These are phyloP conservation scores for Pachypanchax playfairii DNA, from an alignment of 2,113 vertebrate species.

Conservation along the genomic window DNA sequence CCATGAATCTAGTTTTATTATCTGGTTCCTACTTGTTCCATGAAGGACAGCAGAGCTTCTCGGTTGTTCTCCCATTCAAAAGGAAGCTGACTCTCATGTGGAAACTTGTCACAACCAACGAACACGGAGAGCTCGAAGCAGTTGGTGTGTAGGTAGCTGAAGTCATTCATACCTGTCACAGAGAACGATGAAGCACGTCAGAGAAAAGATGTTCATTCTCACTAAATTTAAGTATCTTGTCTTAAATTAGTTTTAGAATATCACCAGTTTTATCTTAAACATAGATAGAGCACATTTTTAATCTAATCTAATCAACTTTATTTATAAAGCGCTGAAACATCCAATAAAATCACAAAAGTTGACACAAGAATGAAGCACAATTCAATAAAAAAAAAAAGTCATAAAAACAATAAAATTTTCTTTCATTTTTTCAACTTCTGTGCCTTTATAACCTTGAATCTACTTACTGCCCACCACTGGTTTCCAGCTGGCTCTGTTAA, in stretches of 20 bases:
- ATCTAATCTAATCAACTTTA: no score
- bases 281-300: no score
- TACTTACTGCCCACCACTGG: slow-evolving; percentile 90
- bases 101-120: slow-evolving; percentile 96
- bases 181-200: neutral
- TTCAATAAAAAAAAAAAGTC: no score
- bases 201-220: neutral
- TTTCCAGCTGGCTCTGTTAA: slow-evolving; percentile 91
- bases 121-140: slow-evolving; percentile 94
- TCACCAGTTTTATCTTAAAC: no score
- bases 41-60: slow-evolving; percentile 91
- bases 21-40: slow-evolving; percentile 85
- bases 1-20: neutral
- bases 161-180: slow-evolving; percentile 91
- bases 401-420: no score
- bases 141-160: slow-evolving; percentile 97
- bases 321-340: no score
- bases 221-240: no score
- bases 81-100: slow-evolving; percentile 88
- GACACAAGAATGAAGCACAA: no score
- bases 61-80: slow-evolving; percentile 96
- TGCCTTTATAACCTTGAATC: no score
- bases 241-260: no score
- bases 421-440: no score
- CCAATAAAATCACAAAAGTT: no score